Evolutionary conservation across 2,888 invertebrate genomes (phyloP), one percentile per base, ranked within the genome.

Genomic region (Automeris io): DNA sequence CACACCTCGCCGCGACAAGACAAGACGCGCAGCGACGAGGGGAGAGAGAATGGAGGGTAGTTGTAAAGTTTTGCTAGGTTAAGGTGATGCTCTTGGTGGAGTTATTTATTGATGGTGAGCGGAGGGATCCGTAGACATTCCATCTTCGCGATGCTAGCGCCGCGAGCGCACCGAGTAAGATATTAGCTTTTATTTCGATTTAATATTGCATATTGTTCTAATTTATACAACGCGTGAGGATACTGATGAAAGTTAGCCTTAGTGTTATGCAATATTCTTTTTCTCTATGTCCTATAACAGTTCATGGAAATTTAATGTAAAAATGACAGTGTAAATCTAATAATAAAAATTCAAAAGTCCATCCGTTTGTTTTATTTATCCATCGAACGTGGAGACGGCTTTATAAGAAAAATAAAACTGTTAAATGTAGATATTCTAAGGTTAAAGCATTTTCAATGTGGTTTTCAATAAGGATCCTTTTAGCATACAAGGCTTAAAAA

Each of bases 321-420:
- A n/a, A 86, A 86, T 86, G 86, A 86, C 85, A 83, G 85, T 86
- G 85, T 86, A 86, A 86, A 85, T 86, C 86, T 83, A 85, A 86
- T 85, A 85, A 85, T 85, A 85, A 86, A 83, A 82, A 77, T 85
- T 82, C 81, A 82, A 83, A 86, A 86, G 82, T 82, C 82, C 85
- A 79, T 24, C 55, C 35, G 53, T 52, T 72, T 50, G 70, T 81
- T 83, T 85, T 57, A 73, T 70, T 78, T 32, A 0, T 18, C 11
- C n/a, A n/a, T n/a, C n/a, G n/a, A n/a, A n/a, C n/a, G n/a, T n/a
- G n/a, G n/a, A n/a, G n/a, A n/a, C n/a, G n/a, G n/a, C n/a, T n/a
- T n/a, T n/a, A n/a, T n/a, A n/a, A n/a, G n/a, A n/a, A n/a, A n/a
- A n/a, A n/a, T n/a, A n/a, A n/a, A n/a, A n/a, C n/a, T n/a, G n/a